phyloP scores from a whole-genome alignment of 2,888 invertebrate genomes.

The Baccha elongata region DNA sequence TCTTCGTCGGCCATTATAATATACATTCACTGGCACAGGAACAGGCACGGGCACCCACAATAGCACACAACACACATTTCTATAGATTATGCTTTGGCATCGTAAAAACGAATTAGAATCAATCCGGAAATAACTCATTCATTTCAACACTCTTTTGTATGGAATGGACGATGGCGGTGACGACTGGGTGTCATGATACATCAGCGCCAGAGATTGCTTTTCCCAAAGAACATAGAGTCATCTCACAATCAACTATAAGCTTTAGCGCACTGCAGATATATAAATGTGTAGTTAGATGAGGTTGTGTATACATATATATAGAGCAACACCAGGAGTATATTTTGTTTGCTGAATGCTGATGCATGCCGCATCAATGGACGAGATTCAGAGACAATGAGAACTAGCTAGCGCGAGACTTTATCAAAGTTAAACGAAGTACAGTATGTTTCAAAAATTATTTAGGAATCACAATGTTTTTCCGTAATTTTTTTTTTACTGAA shows the following conservation, averaged over 20 bases:
- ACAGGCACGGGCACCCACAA: neutral
- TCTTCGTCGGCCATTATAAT: neutral
- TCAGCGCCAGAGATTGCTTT: slow-evolving; percentile 45
- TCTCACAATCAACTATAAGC: slow-evolving; percentile 21
- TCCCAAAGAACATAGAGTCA: slow-evolving; percentile 20
- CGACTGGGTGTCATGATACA: slow-evolving; percentile 58
- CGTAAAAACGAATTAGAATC: slow-evolving; percentile 73
- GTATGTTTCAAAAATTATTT: neutral
- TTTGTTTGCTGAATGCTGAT: slow-evolving; percentile 14
- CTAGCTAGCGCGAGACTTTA: slow-evolving; percentile 51
- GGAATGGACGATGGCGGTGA: slow-evolving; percentile 3
- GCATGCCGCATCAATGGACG: slow-evolving; percentile 41
- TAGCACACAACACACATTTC: neutral
- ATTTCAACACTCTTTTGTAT: slow-evolving; percentile 59
- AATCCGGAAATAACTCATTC: slow-evolving; percentile 74
- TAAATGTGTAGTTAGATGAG: slow-evolving; percentile 20
- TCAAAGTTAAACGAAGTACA: slow-evolving; percentile 17
- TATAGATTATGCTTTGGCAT: slow-evolving; percentile 48
- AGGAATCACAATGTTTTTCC: neutral
- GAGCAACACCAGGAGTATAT: slow-evolving; percentile 8
- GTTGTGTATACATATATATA: neutral
- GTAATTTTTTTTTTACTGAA: neutral
- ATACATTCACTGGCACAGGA: neutral
- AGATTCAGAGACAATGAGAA: slow-evolving; percentile 58
- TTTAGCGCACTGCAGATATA: slow-evolving; percentile 26